Conservation (phyloP, 2,113 vertebrate genomes). For the Stomatorhinus ivindoensis region DNA sequence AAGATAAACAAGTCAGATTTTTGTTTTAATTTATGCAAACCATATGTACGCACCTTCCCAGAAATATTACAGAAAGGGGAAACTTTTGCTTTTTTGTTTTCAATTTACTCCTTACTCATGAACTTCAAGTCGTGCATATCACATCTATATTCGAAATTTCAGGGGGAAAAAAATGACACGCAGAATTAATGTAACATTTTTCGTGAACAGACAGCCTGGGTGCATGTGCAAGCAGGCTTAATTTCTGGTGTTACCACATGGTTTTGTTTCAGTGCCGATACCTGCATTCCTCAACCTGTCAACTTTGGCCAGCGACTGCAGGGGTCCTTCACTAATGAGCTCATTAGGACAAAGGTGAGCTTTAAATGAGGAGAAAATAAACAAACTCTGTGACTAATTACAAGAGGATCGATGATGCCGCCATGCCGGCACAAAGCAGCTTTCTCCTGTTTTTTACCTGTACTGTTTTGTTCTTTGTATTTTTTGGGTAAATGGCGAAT, state of each 20-base stretch:
- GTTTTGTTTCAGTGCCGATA: not conserved
- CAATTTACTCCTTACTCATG: not conserved
- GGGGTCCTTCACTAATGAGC: conserved; percentile 12
- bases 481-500: not conserved
- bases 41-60: not conserved
- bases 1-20: not conserved
- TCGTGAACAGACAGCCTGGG: not conserved
- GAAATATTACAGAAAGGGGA: not conserved
- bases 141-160: not conserved
- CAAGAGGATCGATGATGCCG: not conserved
- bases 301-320: not conserved
- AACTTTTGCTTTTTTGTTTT: not conserved
- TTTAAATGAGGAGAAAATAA: conserved; percentile 18
- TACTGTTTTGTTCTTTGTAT: not conserved
- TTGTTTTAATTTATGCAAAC: not conserved
- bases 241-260: not conserved
- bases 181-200: not conserved
- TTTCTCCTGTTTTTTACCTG: not conserved
- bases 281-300: conserved; percentile 7
- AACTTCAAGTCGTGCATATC: not conserved
- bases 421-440: not conserved
- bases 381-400: conserved; percentile 9
- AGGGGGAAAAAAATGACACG: not conserved
- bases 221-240: not conserved
- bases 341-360: conserved; percentile 16